A percentile compares a stretch with the other conserved stretches of the same genome.
phyloP scores from a whole-genome alignment of 2,797 vertebrate genomes.

The Gorsachius magnificus region DNA sequence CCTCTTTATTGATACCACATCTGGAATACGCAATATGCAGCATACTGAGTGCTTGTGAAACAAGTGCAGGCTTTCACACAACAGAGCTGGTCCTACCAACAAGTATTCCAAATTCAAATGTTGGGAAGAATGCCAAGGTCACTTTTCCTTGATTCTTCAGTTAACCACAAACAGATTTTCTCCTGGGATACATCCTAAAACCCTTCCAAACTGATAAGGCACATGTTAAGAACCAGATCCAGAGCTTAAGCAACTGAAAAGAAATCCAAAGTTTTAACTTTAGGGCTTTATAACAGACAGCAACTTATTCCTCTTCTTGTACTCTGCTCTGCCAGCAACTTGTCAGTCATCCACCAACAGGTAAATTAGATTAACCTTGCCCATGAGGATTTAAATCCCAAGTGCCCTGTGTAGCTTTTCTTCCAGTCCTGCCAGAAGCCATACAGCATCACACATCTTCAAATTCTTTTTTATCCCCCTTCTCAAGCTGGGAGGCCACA shows the following conservation, averaged over 20 bases:
- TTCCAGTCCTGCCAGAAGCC: neutral
- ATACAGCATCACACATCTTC: neutral
- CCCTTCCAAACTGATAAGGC: neutral
- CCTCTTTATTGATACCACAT: neutral
- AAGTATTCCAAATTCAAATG: neutral
- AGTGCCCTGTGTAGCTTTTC: neutral
- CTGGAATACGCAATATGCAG: neutral
- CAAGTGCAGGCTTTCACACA: neutral
- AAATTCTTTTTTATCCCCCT: neutral
- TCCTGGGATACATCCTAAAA: neutral
- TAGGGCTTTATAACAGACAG: neutral
- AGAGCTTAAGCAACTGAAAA: neutral
- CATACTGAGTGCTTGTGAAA: neutral
- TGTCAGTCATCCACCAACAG: neutral
- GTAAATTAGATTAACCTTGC: neutral
- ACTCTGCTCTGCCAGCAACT: neutral
- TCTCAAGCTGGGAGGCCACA: neutral
- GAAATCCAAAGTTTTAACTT: neutral
- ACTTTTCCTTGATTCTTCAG: neutral
- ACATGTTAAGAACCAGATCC: neutral
- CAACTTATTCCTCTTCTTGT: neutral
- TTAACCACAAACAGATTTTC: neutral
- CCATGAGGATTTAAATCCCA: neutral
- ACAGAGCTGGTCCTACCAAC: neutral
- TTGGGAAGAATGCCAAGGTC: neutral